Base-by-base conservation (phyloP, 2,888 invertebrate genomes). In the Eutolmus rufibarbis region DNA sequence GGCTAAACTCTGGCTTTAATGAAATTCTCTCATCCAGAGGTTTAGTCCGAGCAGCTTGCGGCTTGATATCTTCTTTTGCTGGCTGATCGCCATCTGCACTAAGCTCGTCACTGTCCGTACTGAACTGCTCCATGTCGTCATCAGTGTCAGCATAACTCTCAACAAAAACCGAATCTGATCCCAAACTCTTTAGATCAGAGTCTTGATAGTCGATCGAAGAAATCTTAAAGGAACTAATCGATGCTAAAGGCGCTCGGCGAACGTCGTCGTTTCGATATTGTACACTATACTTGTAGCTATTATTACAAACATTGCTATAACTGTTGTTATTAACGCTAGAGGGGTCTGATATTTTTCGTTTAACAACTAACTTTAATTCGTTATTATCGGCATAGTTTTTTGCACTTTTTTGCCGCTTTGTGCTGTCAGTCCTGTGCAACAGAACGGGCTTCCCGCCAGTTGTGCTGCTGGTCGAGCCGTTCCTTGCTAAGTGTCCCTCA, bases 61-160 rank as follows among this genome's bases (percentile, higher is more conserved):
- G n/a, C 37, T 56, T 76, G 28, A 12, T 40, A 66, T 37, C 43
- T 28, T 37, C n/a, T 34, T 40, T 66, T n/a, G 7, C 37, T 46
- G 34, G 46, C 51, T 84, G 43, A 37, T 76, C 74, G 16, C 88
- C 89, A 79, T 89, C 90, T 82, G 86, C 19, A 88, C 91, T 91
- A 28, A 90, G 93, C 88, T 95, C 95, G 89, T 96, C 96, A 90
- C 96, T 97, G 91, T 97, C 97, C 57, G 97, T 97, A 88, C 96
- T 96, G 91, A 97, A 96, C 90, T 96, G 96, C 90, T 96, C 96
- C 90, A 97, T 95, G 91, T 97, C 97, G 90, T 97, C 96, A 91
- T 97, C 97, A 19, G 97, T 97, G 90, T 97, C 96, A 89, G 93
- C 93, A 51, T 93, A 93, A 88, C 95, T 95, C 91, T 96, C 96